Conservation (phyloP, 1,140 invertebrate species). For the Euwallacea fornicatus region DNA sequence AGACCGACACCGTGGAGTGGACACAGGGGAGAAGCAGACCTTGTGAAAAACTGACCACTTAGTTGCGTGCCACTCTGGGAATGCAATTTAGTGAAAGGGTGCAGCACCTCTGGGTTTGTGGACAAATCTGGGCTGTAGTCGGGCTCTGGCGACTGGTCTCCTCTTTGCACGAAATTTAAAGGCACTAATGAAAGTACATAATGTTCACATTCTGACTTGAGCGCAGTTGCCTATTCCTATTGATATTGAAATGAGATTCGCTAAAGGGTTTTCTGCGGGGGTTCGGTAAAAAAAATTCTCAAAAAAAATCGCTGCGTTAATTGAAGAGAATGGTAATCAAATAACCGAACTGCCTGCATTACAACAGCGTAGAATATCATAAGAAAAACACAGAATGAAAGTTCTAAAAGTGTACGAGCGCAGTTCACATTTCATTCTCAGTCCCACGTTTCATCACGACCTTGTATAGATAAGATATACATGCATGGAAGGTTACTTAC, state of each 20-base stretch:
- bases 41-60: constrained; percentile 26
- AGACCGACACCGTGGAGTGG: constrained; percentile 22
- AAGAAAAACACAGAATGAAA: background rate
- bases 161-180: constrained; percentile 23
- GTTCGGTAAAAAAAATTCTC: background rate
- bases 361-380: too few relatives aligned
- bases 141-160: constrained; percentile 31
- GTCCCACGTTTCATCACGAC: too few relatives aligned
- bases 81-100: constrained; percentile 27
- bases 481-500: background rate
- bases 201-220: background rate
- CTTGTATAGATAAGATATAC: too few relatives aligned
- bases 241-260: background rate
- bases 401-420: background rate
- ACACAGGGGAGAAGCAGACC: constrained; percentile 2
- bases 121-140: constrained; percentile 17
- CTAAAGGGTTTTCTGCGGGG: background rate
- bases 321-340: background rate
- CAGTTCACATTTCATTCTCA: background rate
- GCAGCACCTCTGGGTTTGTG: constrained; percentile 20
- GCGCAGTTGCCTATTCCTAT: background rate
- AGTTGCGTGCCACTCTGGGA: constrained; percentile 9
- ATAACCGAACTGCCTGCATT: background rate
- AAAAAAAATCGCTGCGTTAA: background rate
- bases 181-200: constrained; percentile 15